These are phyloP conservation scores for Mormyrus hasselquistii DNA, from an alignment of 2,797 vertebrate genomes.

Conservation along the genomic window DNA sequence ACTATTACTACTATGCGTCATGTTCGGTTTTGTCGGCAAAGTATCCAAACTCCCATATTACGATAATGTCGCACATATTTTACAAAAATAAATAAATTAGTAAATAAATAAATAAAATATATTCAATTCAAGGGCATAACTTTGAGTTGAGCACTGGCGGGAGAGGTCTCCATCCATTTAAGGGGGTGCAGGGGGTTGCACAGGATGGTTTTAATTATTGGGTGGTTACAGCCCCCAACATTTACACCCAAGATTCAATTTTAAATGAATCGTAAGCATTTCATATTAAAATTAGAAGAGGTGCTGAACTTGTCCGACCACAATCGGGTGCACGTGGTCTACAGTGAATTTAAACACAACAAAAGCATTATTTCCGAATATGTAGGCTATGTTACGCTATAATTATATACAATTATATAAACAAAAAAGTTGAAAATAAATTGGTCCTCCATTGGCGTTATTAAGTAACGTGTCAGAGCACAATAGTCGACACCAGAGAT, in stretches of 20 bases:
- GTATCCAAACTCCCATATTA: background rate
- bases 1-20: background rate
- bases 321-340: background rate
- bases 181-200: background rate
- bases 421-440: background rate
- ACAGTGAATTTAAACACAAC: background rate
- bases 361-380: background rate
- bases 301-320: background rate
- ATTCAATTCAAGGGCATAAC: background rate
- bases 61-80: background rate
- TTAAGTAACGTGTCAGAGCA: background rate
- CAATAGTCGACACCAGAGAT: background rate
- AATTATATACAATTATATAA: background rate
- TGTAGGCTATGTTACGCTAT: background rate
- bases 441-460: background rate
- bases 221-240: background rate
- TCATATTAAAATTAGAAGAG: background rate
- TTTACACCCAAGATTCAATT: background rate
- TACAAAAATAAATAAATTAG: background rate
- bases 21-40: background rate
- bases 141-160: too few species aligned
- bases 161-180: background rate
- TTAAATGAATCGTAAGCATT: background rate
- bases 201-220: background rate
- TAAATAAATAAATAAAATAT: too few species aligned